Base-by-base conservation (phyloP, 2,888 invertebrate genomes). In the Caradrina kadenii region DNA sequence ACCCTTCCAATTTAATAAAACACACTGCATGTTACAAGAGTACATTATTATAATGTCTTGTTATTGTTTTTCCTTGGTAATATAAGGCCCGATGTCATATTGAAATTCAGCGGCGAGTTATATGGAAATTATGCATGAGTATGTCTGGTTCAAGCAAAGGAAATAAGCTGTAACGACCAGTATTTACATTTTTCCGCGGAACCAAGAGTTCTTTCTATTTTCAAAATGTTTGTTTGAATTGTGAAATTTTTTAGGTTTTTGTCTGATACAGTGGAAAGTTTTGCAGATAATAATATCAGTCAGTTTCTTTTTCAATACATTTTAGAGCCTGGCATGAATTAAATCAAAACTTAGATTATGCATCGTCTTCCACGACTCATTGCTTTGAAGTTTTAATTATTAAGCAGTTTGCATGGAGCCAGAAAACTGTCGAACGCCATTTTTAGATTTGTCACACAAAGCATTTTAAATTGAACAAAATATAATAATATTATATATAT, bases 31-130 rank as follows among this genome's bases (percentile, higher is more conserved):
- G 61, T 70, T 42, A 70, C 60, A 70, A 52, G 59, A 49, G 49
- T 68, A 61, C 48, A 42, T 61, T 70, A 69, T 42, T 69, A 45
- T 58, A 72, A 73, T 45, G 17, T 42, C 39, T 10, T 63, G 56
- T 63, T 79, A 74, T 79, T 76, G 63, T 76, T 65, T 76, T 74
- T 68, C 56, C 49, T 55, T 63, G 48, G 75, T 48, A 62, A 68
- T 56, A 42, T 53, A 59, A 45, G 59, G 53, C 10, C 45, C 67
- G 66, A 66, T 63, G 63, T 54, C 49, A 35, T 80, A 76, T 76
- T 76, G 76, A 80, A 80, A 64, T 80, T 74, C 56, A 58, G 49
- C 19, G 56, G 42, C 49, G 56, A 63, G 68, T 80, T 76, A 80
- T 79, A 49, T 50, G 39, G 35, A 73, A 48, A 75, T 64, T 75